A percentile compares a stretch with the other conserved stretches of the same genome.
These are phyloP conservation scores for Acanthosepion lycidas DNA, from an alignment of 2,888 invertebrate genomes.

Conservation along the genomic window DNA sequence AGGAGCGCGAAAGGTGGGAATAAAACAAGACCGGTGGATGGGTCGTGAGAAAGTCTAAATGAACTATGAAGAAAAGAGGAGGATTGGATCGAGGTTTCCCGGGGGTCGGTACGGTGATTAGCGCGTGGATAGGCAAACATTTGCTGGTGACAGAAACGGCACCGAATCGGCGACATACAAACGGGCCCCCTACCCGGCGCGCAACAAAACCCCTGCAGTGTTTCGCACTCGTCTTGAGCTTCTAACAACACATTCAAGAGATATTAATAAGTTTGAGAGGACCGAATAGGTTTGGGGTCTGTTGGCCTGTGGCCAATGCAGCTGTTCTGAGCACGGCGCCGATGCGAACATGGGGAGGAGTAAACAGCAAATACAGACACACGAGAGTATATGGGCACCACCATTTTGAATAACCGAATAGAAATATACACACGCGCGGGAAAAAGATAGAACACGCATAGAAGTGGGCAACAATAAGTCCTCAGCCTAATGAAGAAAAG, in stretches of 20 bases:
- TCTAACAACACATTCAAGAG: background rate
- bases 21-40: background rate
- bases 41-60: background rate
- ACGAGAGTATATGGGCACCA: background rate
- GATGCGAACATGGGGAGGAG: background rate
- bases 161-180: conserved; percentile 20
- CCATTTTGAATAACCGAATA: background rate
- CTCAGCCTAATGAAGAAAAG: background rate
- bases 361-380: background rate
- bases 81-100: background rate
- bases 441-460: background rate
- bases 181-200: background rate
- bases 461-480: background rate
- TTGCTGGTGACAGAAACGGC: background rate
- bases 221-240: background rate
- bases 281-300: background rate
- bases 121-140: conserved; percentile 11
- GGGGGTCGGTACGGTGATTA: conserved; percentile 33
- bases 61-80: background rate
- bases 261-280: background rate
- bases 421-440: background rate
- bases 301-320: background rate
- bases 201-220: conserved; percentile 22
- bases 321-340: background rate
- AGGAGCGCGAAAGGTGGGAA: background rate